Base-by-base conservation (phyloP, 35 echinoderm and acorn worm species). In the Apostichopus californicus region DNA sequence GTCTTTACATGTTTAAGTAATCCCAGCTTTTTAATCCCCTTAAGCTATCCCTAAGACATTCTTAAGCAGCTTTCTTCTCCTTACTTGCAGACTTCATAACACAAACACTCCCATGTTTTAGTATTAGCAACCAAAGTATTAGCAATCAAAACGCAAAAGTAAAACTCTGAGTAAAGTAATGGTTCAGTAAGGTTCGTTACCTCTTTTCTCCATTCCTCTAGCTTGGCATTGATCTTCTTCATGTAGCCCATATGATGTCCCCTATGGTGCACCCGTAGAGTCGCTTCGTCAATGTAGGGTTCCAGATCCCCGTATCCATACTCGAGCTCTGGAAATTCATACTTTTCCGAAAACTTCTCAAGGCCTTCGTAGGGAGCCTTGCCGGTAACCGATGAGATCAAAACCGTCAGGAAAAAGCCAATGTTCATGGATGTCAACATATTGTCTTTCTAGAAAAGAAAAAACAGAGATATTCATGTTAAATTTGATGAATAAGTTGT, bases 261-360 rank as follows among this genome's bases (percentile, higher is more conserved):
- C 26, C 68, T 55, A 59, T 96, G 92, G 72, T 96, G 95, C 7
- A 93, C 95, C 11, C 80, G 77, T 18, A 96, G n/a, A 18, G 95
- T 96, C 6, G 87, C 92, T 68, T 85, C 89, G 68, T 96, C 95
- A 46, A 96, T 93, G 59, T 96, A 96, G 28, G 95, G 95, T 61
- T 93, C 95, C 22, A 96, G 70, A 83, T 87, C 92, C 10, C 57
- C 88, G 64, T 95, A 95, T 55, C 60, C 95, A 93, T 93, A 96
- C n/a, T 93, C 92, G 68, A 96, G 80, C 34, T 77, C 60, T 15
- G 95, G 95, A 8, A 96, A 57, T 22, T 28, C 56, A 80, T 96
- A 96, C 14, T 91, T 82, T 26, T n/a, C 23, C 17, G 64, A 58
- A 5, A 93, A 68, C 53, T 93, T 88, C 12, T 78, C 92, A 52